phyloP scores from a whole-genome alignment of 2,797 vertebrate species.

The Danio kyathit region DNA sequence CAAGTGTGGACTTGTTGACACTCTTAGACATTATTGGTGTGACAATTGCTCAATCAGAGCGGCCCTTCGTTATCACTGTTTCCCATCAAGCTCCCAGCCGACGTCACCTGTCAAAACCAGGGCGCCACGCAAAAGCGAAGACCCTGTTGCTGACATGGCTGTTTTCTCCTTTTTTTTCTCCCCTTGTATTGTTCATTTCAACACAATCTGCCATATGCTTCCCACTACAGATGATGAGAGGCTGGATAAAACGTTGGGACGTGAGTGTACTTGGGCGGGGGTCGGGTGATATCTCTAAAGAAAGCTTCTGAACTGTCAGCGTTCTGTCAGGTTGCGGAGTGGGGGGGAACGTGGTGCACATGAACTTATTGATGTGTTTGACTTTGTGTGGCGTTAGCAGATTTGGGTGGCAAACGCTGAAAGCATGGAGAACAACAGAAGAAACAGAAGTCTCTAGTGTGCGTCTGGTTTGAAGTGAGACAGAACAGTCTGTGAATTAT shows the following conservation, averaged over 20 bases:
- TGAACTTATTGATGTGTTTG: slow-evolving; percentile 86
- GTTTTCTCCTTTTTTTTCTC: slow-evolving; percentile 80
- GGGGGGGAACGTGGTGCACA: slow-evolving; percentile 82
- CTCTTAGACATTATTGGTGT: slow-evolving; percentile 59
- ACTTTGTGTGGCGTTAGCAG: slow-evolving; percentile 91
- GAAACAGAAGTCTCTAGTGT: slow-evolving; percentile 76
- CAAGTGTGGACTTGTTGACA: slow-evolving; percentile 63
- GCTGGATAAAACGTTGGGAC: slow-evolving; percentile 87
- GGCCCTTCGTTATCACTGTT: slow-evolving; percentile 82
- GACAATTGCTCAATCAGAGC: slow-evolving; percentile 67
- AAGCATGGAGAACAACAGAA: slow-evolving; percentile 69
- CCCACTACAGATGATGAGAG: slow-evolving; percentile 86
- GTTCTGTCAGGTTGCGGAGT: slow-evolving; percentile 90
- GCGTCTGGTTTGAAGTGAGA: slow-evolving; percentile 87
- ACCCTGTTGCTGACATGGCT: slow-evolving; percentile 88
- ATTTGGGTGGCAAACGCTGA: slow-evolving; percentile 80
- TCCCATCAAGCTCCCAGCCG: slow-evolving; percentile 79
- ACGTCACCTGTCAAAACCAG: slow-evolving; percentile 89
- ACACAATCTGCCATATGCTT: slow-evolving; percentile 92
- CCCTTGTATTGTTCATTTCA: slow-evolving; percentile 88
- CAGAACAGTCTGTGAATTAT: slow-evolving; percentile 83
- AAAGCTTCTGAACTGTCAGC: slow-evolving; percentile 94
- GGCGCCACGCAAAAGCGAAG: slow-evolving; percentile 80
- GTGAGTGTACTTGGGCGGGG: slow-evolving; percentile 63
- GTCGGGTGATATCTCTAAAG: slow-evolving; percentile 76